A percentile compares a stretch with the other conserved stretches of the same genome.
These are phyloP conservation scores for Mystacides longicornis DNA, from an alignment of 2,888 invertebrate genomes.

Conservation along the genomic window DNA sequence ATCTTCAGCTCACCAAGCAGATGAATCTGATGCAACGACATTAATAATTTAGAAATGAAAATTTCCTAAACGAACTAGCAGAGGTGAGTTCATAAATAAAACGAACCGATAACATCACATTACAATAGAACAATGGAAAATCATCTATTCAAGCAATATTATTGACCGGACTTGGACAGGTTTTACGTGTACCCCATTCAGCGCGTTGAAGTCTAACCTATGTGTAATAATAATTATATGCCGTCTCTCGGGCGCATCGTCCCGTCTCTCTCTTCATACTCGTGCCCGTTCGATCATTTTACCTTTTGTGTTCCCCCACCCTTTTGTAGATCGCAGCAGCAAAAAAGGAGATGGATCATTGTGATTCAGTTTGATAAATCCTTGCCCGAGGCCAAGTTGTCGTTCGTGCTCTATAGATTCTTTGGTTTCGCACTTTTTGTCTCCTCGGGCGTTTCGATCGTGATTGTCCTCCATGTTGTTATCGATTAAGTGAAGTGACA, in stretches of 20 bases:
- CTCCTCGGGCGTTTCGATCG: conserved; percentile 4
- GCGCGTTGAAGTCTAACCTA: too few species aligned
- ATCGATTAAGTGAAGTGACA: conserved; percentile 9
- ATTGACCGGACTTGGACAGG: neutral
- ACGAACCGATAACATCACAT: too few species aligned
- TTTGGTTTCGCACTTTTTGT: neutral
- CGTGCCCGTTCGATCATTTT: neutral
- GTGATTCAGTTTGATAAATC: conserved; percentile 16
- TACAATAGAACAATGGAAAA: too few species aligned
- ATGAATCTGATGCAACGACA: too few species aligned
- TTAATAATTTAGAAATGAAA: too few species aligned
- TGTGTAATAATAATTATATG: neutral
- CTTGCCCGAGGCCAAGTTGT: conserved; percentile 12
- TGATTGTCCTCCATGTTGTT: conserved; percentile 2
- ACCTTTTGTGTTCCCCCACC: conserved; percentile 3
- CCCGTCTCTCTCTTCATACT: neutral
- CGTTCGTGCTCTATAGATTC: neutral
- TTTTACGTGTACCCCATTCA: neutral
- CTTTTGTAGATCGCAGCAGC: neutral
- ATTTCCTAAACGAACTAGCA: too few species aligned
- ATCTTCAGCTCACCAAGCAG: too few species aligned
- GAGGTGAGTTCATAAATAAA: too few species aligned
- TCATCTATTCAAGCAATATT: too few species aligned
- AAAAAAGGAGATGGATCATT: conserved; percentile 3
- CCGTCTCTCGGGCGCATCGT: neutral